phyloP scores from a whole-genome alignment of 1,140 invertebrate species.

The Drosophila santomea region DNA sequence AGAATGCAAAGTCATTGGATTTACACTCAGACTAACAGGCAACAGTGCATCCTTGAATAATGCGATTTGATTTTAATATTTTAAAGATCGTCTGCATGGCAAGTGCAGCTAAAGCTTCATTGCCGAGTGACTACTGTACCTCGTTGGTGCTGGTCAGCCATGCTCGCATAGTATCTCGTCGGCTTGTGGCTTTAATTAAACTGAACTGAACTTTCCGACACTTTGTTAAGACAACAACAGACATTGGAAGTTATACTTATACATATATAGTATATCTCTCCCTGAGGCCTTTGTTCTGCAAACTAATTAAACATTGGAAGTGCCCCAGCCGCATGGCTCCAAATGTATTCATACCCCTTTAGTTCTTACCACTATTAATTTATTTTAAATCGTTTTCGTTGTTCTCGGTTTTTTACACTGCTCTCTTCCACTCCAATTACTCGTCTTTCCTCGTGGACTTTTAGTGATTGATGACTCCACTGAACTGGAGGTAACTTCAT shows the following conservation, averaged over 20 bases:
- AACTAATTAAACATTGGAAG: conserved; percentile 76
- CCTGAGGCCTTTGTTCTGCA: conserved; percentile 62
- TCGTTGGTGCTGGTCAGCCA: background rate
- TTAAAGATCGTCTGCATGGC: background rate
- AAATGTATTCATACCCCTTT: background rate
- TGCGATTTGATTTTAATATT: too few species aligned
- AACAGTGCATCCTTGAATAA: background rate
- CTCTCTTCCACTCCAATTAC: conserved; percentile 50
- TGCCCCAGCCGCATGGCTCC: background rate
- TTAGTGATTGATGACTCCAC: conserved; percentile 67
- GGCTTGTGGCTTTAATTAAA: conserved; percentile 77
- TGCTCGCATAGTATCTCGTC: conserved; percentile 4
- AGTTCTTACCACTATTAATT: conserved; percentile 67
- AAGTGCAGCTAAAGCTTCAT: too few species aligned
- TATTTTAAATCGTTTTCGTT: conserved; percentile 71
- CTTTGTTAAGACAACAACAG: conserved; percentile 45
- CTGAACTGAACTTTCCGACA: conserved; percentile 42
- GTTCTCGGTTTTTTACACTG: conserved; percentile 15
- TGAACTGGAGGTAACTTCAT: conserved; percentile 70
- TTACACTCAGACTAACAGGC: background rate
- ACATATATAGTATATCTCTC: background rate
- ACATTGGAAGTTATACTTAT: conserved; percentile 3
- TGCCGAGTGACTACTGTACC: conserved; percentile 23
- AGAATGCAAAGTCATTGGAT: conserved; percentile 48
- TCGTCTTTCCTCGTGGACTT: background rate